Evolutionary conservation across 2,113 vertebrate species (phyloP).

Genomic region (Hydrochoerus hydrochaeris): DNA sequence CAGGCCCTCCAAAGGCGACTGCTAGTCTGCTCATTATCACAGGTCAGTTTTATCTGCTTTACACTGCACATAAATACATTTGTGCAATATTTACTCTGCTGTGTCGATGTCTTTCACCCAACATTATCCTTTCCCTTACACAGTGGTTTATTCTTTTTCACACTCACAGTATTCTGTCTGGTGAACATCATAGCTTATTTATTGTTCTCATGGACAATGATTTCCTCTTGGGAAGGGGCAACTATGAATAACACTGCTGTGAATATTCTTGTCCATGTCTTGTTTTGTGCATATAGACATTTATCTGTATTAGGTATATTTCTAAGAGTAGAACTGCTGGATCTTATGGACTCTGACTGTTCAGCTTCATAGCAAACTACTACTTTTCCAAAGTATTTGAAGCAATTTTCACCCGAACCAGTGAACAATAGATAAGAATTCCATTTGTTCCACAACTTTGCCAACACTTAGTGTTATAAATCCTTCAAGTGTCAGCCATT

Average conservation of each 20-base stretch:
- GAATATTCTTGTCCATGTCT: not conserved
- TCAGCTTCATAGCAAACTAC: not conserved
- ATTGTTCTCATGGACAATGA: not conserved
- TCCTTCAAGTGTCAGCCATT: not conserved
- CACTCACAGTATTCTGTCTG: not conserved
- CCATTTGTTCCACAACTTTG: constrained; percentile 35
- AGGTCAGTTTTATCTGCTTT: not conserved
- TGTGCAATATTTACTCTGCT: too few relatives aligned
- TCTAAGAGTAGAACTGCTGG: not conserved
- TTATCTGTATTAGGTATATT: constrained; percentile 29
- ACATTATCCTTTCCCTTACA: not conserved
- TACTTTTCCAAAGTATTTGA: constrained; percentile 6
- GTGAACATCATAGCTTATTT: not conserved
- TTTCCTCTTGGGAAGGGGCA: not conserved
- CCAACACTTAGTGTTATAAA: not conserved
- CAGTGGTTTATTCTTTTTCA: not conserved
- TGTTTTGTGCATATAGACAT: not conserved
- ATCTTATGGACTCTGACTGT: not conserved
- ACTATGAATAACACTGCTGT: not conserved
- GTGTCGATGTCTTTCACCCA: not conserved
- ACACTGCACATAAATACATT: not conserved
- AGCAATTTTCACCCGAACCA: not conserved
- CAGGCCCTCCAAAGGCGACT: not conserved
- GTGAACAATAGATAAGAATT: not conserved
- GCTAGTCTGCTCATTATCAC: not conserved